These are phyloP conservation scores for Amorpha juglandis DNA, from an alignment of 2,888 invertebrate genomes.

Conservation along the genomic window DNA sequence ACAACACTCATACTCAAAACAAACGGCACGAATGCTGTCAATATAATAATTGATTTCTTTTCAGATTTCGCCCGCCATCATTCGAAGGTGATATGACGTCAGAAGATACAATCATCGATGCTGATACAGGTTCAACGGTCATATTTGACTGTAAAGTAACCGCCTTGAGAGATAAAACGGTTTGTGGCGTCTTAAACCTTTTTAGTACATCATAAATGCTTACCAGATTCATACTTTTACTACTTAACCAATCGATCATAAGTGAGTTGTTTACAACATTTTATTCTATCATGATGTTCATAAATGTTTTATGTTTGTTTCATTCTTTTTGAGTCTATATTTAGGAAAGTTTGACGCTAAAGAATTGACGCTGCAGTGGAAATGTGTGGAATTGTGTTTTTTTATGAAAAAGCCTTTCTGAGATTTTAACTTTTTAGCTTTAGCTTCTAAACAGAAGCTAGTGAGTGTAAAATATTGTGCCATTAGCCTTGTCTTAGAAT, in stretches of 20 bases:
- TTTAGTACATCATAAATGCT: constrained; percentile 2
- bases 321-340: neutral
- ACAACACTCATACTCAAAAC: too few species aligned
- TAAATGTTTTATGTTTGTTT: neutral
- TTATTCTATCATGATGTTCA: neutral
- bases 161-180: constrained; percentile 80
- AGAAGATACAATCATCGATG: constrained; percentile 66
- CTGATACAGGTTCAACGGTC: constrained; percentile 80
- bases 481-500: too few species aligned
- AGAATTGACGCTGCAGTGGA: too few species aligned
- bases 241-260: constrained; percentile 8
- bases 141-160: constrained; percentile 80
- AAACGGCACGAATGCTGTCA: too few species aligned
- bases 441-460: too few species aligned
- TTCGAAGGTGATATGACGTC: constrained; percentile 69
- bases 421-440: too few species aligned
- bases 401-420: too few species aligned
- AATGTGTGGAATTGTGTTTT: too few species aligned
- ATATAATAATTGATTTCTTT: constrained; percentile 36
- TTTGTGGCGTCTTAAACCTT: constrained; percentile 39
- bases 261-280: neutral
- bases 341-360: too few species aligned
- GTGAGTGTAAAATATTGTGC: too few species aligned
- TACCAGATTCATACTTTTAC: neutral
- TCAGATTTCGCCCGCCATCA: constrained; percentile 75